These are phyloP conservation scores for Latheticus oryzae DNA, from an alignment of 2,888 invertebrate genomes.

Conservation along the genomic window DNA sequence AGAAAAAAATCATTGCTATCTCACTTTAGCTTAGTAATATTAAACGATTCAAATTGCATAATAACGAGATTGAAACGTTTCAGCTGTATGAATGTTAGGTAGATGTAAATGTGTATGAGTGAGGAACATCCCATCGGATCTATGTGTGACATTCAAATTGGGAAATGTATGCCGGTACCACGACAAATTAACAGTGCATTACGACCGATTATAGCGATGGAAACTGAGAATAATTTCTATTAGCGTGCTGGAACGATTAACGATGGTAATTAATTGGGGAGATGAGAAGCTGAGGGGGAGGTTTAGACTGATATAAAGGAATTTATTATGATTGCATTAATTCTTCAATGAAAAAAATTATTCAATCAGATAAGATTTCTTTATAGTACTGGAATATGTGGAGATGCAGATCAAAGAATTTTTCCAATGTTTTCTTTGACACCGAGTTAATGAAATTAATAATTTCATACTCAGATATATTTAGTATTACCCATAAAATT, in stretches of 20 bases:
- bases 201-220: constrained; percentile 35
- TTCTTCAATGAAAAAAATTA: no score
- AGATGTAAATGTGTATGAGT: no score
- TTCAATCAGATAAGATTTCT: no score
- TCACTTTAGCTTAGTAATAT: constrained; percentile 13
- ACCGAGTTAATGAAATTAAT: no score
- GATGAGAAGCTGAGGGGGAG: constrained; percentile 4
- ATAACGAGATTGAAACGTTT: constrained; percentile 41
- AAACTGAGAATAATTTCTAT: constrained; percentile 39
- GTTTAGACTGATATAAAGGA: no score
- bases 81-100: constrained; percentile 4
- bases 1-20: constrained; percentile 20
- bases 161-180: constrained; percentile 37
- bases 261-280: constrained; percentile 16
- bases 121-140: constrained; percentile 2
- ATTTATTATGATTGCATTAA: no score
- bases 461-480: no score
- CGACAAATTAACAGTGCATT: constrained; percentile 39
- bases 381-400: no score
- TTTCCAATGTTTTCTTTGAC: no score
- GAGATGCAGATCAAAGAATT: no score
- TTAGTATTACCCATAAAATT: no score
- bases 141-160: constrained; percentile 39
- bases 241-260: constrained; percentile 34
- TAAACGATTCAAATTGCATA: constrained; percentile 41